These are phyloP conservation scores for Clarias magur DNA, from an alignment of 2,113 vertebrate genomes.

Conservation along the genomic window DNA sequence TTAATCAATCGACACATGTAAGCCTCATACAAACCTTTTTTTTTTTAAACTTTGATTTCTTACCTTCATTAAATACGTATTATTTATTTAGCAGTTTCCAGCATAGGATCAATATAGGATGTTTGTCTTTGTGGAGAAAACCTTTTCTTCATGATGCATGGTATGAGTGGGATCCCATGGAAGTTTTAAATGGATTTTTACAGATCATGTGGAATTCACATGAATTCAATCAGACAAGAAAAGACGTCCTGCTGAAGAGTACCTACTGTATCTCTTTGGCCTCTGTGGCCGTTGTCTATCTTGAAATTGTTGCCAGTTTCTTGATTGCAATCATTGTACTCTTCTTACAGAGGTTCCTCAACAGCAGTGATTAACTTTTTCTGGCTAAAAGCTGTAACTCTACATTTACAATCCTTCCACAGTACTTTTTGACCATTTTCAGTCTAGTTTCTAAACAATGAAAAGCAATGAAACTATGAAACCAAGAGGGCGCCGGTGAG, in stretches of 20 bases:
- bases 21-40: background rate
- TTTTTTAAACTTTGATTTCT: conserved; percentile 30
- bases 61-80: conserved; percentile 52
- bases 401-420: background rate
- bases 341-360: background rate
- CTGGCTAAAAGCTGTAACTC: background rate
- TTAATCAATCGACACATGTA: background rate
- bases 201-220: conserved; percentile 58
- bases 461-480: background rate
- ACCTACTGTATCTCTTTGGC: conserved; percentile 1
- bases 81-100: conserved; percentile 56
- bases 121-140: conserved; percentile 62
- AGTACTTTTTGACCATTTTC: background rate
- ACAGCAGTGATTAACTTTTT: background rate
- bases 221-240: conserved; percentile 43
- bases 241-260: background rate
- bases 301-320: background rate
- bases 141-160: conserved; percentile 59
- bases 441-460: background rate
- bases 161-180: conserved; percentile 42
- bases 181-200: conserved; percentile 49
- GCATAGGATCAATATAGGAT: conserved; percentile 52
- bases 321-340: background rate
- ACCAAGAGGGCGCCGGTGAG: too few relatives aligned
- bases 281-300: background rate